A percentile compares a stretch with the other conserved stretches of the same genome.
Evolutionary conservation across 2,113 vertebrate genomes (phyloP).

Genomic region (Menidia beryllina): DNA sequence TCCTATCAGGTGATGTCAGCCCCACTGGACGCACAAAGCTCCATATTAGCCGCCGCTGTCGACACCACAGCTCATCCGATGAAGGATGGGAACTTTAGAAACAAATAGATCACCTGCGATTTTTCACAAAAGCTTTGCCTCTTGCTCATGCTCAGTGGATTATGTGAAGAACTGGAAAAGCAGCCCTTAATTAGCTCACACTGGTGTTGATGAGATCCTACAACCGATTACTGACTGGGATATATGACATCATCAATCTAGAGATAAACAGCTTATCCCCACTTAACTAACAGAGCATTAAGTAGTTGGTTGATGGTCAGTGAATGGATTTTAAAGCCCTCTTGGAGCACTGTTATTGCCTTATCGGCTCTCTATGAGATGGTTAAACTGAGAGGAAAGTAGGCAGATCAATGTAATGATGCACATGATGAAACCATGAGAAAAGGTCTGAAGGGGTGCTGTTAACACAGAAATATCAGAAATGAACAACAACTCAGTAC

Average conservation of each 20-base stretch:
- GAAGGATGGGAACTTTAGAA: constrained; percentile 70
- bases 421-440: too few species aligned
- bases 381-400: too few species aligned
- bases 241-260: not conserved
- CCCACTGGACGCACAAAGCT: constrained; percentile 58
- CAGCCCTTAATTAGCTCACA: constrained; percentile 13
- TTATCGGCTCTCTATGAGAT: too few species aligned
- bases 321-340: too few species aligned
- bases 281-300: not conserved
- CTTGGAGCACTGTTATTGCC: too few species aligned
- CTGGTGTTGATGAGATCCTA: constrained; percentile 5
- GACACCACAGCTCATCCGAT: constrained; percentile 49
- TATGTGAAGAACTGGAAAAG: constrained; percentile 29
- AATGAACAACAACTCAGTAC: too few species aligned
- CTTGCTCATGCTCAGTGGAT: constrained; percentile 55
- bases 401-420: too few species aligned
- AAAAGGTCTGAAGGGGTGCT: too few species aligned
- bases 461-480: too few species aligned
- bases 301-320: too few species aligned
- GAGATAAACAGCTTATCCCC: not conserved
- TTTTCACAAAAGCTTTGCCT: constrained; percentile 46
- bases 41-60: constrained; percentile 55
- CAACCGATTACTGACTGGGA: not conserved
- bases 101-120: constrained; percentile 67
- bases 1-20: constrained; percentile 71